Evolutionary conservation across 1,140 invertebrate species (phyloP), one percentile per base, ranked within the genome.

Genomic region (Agrypnia vestita): DNA sequence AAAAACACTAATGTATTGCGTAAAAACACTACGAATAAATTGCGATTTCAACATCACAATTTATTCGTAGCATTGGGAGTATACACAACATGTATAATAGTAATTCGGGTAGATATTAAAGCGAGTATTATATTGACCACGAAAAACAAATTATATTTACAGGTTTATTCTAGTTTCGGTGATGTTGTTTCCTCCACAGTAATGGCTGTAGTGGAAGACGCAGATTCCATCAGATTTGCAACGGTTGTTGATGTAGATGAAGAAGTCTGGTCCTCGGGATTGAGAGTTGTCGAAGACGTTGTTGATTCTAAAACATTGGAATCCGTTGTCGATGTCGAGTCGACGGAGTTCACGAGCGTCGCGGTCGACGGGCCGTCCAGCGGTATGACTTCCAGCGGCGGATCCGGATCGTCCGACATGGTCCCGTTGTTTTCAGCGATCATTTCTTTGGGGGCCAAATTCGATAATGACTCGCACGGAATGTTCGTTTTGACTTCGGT

Each of bases 401-500:
- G 61, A n/a, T 53, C 51, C 12, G 62, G 77, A 4, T 44, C 15
- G n/a, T 53, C 72, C 15, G 15, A 19, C 12, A 44, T 19, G 8
- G 55, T 15, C 9, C 44, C 56, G 62, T 25, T 0, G 15, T n/a
- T 11, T 15, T 25, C 62, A 21, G 46, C 0, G 78, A 35, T 75
- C 12, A 17, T 46, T 19, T 77, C 69, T 21, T 81, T 81, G 0
- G 82, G 80, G 3, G 80, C 82, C 56, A 77, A 64, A 13, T 71
- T 83, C 0, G 82, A 79, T 55, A 90, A 84, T 64, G 85, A 85
- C 9, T 88, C 88, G 84, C 89, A 90, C 15, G 89, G 87, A 77
- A 90, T 90, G 13, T 88, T 87, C 10, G 88, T 89, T 84, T 86
- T 88, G 83, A 86, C 88, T 84, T 89, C 88, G 79, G 84, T 86